Evolutionary conservation across 2,888 invertebrate species (phyloP), one percentile per base, ranked within the genome.

Genomic region (Gibbula magus): DNA sequence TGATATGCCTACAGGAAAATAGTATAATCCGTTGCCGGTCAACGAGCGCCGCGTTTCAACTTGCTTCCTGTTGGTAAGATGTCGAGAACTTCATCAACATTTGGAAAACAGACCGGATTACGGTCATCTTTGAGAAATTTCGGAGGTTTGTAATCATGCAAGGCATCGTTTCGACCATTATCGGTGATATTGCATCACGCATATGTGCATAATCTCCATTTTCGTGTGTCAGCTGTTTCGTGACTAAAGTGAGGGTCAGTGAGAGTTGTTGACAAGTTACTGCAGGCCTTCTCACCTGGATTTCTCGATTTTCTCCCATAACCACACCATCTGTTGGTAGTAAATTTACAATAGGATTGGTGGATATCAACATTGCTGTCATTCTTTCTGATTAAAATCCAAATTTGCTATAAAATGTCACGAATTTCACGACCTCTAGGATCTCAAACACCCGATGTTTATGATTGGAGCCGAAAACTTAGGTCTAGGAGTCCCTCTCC

Each of bases 401-500:
- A 25, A 29, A 16, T 13, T 61, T 29, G 61, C 61, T 25, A 29
- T 29, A 61, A 61, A 25, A 61, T 61, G 61, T 61, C 61, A 29
- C 85, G 81, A 82, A 88, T 88, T 77, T 84, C 87, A 20, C 86
- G 88, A 78, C 88, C 88, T 29, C 81, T 86, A 61, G 88, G 89
- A 45, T 73, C 83, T 10, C 88, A 89, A 79, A 81, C 85, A 52
- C 85, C 88, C n/a, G 88, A 87, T 79, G 88, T 89, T 56, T 81
- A 88, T 77, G 87, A 88, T 75, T 90, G 90, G 90, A 87, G 86
- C 77, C 83, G 83, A 74, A 61, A 61, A 75, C 76, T 84, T 56
- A 83, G 88, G 73, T 88, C 88, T 81, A 85, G 87, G 81, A 86
- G 86, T 81, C 87, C 89, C 54, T 89, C 89, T 74, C 88, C 89